Evolutionary conservation across 2,113 vertebrate genomes (phyloP).

Genomic region (Madoqua kirkii): DNA sequence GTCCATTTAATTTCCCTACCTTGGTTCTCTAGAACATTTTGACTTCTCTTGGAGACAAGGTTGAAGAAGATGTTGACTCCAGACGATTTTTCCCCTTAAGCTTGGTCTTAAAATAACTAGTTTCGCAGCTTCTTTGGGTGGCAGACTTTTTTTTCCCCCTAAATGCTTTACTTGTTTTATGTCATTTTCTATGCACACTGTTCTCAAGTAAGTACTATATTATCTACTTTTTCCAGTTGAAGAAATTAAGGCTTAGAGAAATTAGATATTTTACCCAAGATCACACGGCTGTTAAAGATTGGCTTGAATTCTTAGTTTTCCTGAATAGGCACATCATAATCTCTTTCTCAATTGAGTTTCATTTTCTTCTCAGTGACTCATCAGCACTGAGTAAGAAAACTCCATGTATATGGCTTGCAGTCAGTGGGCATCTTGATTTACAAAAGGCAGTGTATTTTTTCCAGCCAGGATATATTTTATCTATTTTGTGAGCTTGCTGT

Average conservation of each 20-base stretch:
- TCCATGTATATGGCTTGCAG: accelerated
- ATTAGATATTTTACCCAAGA: not conserved
- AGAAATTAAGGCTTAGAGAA: not conserved
- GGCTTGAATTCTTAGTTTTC: not conserved
- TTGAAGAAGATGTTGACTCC: not conserved
- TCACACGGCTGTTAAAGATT: not conserved
- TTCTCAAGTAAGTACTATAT: not conserved
- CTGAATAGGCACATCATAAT: not conserved
- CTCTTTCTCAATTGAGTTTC: not conserved
- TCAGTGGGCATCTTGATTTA: not conserved
- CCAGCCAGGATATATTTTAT: not conserved
- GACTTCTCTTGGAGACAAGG: not conserved
- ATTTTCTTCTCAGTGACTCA: not conserved
- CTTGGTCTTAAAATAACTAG: not conserved
- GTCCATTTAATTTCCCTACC: not conserved
- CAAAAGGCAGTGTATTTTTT: not conserved
- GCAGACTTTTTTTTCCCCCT: not conserved
- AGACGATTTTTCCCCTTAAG: not conserved
- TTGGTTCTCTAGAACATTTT: not conserved
- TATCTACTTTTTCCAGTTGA: not conserved
- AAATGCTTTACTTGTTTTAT: not conserved
- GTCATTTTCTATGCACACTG: not conserved
- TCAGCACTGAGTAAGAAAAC: not conserved
- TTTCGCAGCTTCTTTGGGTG: not conserved
- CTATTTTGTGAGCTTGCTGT: conserved; percentile 20